A percentile compares a stretch with the other conserved stretches of the same genome.
Evolutionary conservation across 2,797 vertebrate genomes (phyloP).

Genomic region (Hippoglossus hippoglossus): DNA sequence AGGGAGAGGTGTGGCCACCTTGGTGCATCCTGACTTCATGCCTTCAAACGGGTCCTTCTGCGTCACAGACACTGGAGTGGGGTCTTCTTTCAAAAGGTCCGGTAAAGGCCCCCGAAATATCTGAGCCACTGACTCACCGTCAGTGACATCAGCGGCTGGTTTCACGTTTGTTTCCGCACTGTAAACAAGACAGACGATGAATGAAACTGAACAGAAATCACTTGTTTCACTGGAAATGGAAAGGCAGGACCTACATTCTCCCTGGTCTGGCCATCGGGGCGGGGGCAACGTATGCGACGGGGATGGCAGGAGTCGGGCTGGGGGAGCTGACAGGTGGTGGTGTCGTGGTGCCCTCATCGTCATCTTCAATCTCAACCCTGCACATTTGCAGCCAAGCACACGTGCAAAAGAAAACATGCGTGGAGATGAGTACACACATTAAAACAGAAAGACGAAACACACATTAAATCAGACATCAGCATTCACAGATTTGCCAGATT

Average conservation of each 20-base stretch:
- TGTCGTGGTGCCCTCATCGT: conserved; percentile 53
- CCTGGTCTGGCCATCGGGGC: conserved; percentile 25
- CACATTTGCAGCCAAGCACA: conserved; percentile 21
- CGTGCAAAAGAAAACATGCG: background rate
- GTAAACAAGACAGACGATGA: conserved; percentile 46
- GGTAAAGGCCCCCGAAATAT: conserved; percentile 18
- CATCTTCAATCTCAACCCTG: conserved; percentile 82
- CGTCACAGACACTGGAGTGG: background rate
- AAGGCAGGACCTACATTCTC: conserved; percentile 56
- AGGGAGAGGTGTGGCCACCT: conserved; percentile 60
- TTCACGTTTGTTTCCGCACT: conserved; percentile 50
- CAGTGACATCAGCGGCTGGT: conserved; percentile 22
- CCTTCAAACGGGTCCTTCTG: conserved; percentile 40
- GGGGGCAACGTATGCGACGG: conserved; percentile 44
- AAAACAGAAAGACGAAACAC: background rate
- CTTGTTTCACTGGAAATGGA: background rate
- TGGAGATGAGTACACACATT: too few relatives aligned
- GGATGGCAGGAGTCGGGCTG: conserved; percentile 5
- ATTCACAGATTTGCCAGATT: background rate
- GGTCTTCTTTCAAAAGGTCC: conserved; percentile 33
- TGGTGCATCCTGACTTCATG: conserved; percentile 53
- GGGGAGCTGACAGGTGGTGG: conserved; percentile 31
- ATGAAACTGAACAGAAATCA: background rate
- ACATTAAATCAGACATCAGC: background rate
- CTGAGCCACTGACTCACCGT: conserved; percentile 20